Base-by-base conservation (phyloP, 2,888 invertebrate species). In the Marasmarcha lunaedactyla region DNA sequence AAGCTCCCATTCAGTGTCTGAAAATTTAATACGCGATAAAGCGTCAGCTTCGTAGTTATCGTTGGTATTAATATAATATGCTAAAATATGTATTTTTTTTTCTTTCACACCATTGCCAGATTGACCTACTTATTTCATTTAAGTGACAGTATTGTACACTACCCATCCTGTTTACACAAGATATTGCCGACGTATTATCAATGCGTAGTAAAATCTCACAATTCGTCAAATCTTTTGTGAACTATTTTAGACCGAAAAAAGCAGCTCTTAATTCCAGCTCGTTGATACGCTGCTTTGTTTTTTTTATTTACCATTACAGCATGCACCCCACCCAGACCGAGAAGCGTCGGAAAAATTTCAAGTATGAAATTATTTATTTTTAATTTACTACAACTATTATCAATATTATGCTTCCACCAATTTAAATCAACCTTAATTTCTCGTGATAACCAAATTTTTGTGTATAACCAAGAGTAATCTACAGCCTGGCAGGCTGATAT, bases 311-410 rank as follows among this genome's bases (percentile, higher is more conserved):
- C 54, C 54, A 49, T 52, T 1, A 46, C 52, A 7, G 40, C n/a
- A n/a, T n/a, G n/a, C n/a, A n/a, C n/a, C n/a, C n/a, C n/a, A n/a
- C n/a, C n/a, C n/a, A n/a, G n/a, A 25, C 5, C 14, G 6, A 9
- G 47, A 48, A 2, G 51, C 48, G 40, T 50, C 52, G 1, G 52
- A 40, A 46, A 52, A 35, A 54, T 50, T 42, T 49, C 48, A 7
- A 44, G 15, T 13, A 13, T 13, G 41, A 42, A 48, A 6, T 15
- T 20, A 9, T 39, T 27, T 14, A 20, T 14, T 37, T 33, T 40
- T n/a, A 50, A 41, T 11, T 20, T 15, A 36, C 40, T 40, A 12
- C 15, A 27, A 15, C 33, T 20, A 7, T 14, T 35, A 12, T 27
- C 33, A 7, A 46, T 38, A 10, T 46, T 40, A 14, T 35, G 1